Percentiles rank a stretch among this genome's conserved stretches.
Conservation (phyloP, 2,113 vertebrate species). For the Boulengerochromis microlepis region DNA sequence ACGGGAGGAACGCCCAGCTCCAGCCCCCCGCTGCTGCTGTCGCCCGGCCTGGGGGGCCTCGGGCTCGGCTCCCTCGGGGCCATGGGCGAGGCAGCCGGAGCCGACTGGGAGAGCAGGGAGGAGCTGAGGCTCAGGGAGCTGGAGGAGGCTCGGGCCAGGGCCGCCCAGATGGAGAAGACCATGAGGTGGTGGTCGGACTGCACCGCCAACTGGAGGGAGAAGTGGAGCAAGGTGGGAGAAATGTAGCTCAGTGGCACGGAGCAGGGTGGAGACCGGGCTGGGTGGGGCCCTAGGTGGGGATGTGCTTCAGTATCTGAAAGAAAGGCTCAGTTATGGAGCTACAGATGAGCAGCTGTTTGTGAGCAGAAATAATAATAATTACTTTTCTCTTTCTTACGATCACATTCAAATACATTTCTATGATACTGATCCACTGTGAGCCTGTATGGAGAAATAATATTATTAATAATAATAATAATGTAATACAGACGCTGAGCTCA, state of each 20-base stretch:
- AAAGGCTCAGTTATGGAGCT: background rate
- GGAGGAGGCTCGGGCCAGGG: conserved; percentile 89
- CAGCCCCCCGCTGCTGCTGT: conserved; percentile 75
- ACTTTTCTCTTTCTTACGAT: background rate
- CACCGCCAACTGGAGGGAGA: conserved; percentile 97
- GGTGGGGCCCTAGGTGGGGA: background rate
- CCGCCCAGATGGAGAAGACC: conserved; percentile 97
- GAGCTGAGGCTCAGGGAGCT: conserved; percentile 90
- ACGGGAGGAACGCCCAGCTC: conserved; percentile 83
- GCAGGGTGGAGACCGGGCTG: background rate
- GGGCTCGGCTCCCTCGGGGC: conserved; percentile 49
- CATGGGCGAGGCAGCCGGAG: conserved; percentile 64
- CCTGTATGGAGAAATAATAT: background rate
- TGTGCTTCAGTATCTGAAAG: background rate
- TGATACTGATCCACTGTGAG: background rate
- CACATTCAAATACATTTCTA: background rate
- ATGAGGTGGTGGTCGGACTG: conserved; percentile 99
- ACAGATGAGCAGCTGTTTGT: background rate
- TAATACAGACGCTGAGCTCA: background rate
- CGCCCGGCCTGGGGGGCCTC: conserved; percentile 71
- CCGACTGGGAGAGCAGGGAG: conserved; percentile 93
- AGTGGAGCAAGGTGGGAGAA: conserved; percentile 87
- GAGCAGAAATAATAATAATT: background rate
- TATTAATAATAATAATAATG: background rate
- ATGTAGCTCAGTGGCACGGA: background rate